A percentile compares a stretch with the other conserved stretches of the same genome.
Evolutionary conservation across 2,113 vertebrate genomes (phyloP).

Genomic region (Triplophysa rosa): DNA sequence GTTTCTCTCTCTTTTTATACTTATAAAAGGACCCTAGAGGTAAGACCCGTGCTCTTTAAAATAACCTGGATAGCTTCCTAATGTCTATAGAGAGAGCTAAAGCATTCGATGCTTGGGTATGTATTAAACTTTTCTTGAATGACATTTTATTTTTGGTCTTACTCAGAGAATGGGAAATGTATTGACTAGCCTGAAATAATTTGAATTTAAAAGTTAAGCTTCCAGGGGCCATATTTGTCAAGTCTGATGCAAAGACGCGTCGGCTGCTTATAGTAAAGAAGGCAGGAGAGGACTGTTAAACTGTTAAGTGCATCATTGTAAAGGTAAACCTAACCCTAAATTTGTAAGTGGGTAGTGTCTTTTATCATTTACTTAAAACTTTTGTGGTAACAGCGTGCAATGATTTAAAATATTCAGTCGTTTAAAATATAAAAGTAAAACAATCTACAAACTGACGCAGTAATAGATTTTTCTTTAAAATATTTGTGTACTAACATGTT

Average conservation of each 20-base stretch:
- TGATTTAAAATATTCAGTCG: slow-evolving; percentile 72
- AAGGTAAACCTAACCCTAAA: slow-evolving; percentile 97
- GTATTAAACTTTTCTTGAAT: slow-evolving; percentile 78
- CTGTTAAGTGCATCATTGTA: slow-evolving; percentile 91
- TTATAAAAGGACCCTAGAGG: slow-evolving; percentile 83
- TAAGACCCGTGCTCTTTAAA: slow-evolving; percentile 80
- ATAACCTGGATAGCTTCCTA: slow-evolving; percentile 83
- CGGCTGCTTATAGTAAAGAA: slow-evolving; percentile 89
- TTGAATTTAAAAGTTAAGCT: slow-evolving; percentile 92
- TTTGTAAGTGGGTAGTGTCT: slow-evolving; percentile 90
- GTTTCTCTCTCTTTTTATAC: slow-evolving; percentile 83
- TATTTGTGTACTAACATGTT: slow-evolving; percentile 74
- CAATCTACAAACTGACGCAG: slow-evolving; percentile 65
- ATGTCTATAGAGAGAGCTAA: slow-evolving; percentile 80
- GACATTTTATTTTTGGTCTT: slow-evolving; percentile 69
- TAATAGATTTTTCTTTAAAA: slow-evolving; percentile 72
- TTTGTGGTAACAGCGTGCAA: slow-evolving; percentile 83
- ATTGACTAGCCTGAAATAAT: slow-evolving; percentile 84
- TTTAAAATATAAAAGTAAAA: slow-evolving; percentile 62
- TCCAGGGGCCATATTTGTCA: slow-evolving; percentile 82
- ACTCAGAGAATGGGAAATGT: slow-evolving; percentile 72
- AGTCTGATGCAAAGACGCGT: slow-evolving; percentile 83
- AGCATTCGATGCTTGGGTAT: slow-evolving; percentile 81
- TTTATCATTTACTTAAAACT: slow-evolving; percentile 81
- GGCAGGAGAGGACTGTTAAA: slow-evolving; percentile 94